Percentiles rank a stretch among this genome's conserved stretches.
Conservation (phyloP, 1,140 invertebrate genomes). For the Lasioglossum baleicum region DNA sequence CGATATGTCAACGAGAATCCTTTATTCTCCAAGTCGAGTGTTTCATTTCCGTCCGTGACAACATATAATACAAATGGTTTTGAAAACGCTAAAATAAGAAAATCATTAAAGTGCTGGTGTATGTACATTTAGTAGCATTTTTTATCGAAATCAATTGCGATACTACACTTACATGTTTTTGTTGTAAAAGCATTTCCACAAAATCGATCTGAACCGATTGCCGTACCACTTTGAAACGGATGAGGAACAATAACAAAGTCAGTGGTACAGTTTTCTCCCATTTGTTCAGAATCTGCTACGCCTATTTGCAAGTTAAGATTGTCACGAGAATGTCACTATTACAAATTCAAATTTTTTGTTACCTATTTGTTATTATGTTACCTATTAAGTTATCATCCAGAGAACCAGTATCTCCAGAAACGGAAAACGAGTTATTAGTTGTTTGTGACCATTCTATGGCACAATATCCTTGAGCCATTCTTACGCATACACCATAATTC, state of each 20-base stretch:
- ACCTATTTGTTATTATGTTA: slow-evolving; percentile 10
- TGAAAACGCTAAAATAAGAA: slow-evolving; percentile 77
- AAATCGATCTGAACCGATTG: slow-evolving; percentile 83
- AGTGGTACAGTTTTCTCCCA: slow-evolving; percentile 82
- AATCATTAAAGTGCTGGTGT: slow-evolving; percentile 13
- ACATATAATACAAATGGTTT: slow-evolving; percentile 89
- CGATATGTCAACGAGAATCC: slow-evolving; percentile 87
- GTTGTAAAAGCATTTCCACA: slow-evolving; percentile 86
- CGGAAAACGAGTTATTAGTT: slow-evolving; percentile 84
- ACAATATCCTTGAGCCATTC: slow-evolving; percentile 85
- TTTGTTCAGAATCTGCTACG: slow-evolving; percentile 77
- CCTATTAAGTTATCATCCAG: slow-evolving; percentile 78
- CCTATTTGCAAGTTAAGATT: slow-evolving; percentile 60
- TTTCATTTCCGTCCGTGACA: slow-evolving; percentile 83
- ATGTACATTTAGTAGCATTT: too few relatives aligned
- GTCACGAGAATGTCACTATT: neutral
- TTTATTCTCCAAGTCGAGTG: slow-evolving; percentile 84
- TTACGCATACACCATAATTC: slow-evolving; percentile 88
- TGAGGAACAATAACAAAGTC: slow-evolving; percentile 89
- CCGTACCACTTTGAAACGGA: slow-evolving; percentile 78
- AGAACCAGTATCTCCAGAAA: slow-evolving; percentile 84
- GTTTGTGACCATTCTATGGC: slow-evolving; percentile 83
- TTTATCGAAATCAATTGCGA: neutral
- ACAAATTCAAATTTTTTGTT: neutral
- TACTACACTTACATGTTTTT: slow-evolving; percentile 82